Percentiles rank a stretch among this genome's conserved stretches.
These are phyloP conservation scores for Eupsilia transversa DNA, from an alignment of 2,888 invertebrate species.

Conservation along the genomic window DNA sequence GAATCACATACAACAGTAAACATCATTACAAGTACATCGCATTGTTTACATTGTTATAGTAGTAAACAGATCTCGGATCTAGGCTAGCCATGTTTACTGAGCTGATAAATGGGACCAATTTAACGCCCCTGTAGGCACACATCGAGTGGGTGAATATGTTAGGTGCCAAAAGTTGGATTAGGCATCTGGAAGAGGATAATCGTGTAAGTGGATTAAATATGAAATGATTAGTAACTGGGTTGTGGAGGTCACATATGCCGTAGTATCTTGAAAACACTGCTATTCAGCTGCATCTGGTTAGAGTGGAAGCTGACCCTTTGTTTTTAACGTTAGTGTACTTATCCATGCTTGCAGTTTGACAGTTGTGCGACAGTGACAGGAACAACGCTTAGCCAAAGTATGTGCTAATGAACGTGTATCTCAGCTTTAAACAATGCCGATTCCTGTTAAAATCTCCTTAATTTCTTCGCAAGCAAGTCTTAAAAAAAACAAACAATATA, in stretches of 20 bases:
- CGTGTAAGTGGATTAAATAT: background rate
- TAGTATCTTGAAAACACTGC: too few relatives aligned
- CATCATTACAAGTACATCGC: constrained; percentile 18
- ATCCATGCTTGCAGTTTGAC: background rate
- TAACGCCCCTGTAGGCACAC: constrained; percentile 64
- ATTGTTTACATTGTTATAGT: constrained; percentile 42
- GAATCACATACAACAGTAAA: constrained; percentile 7
- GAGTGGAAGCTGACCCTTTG: background rate
- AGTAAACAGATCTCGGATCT: constrained; percentile 62
- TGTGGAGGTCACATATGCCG: background rate
- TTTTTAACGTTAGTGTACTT: too few relatives aligned
- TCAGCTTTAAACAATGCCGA: too few relatives aligned
- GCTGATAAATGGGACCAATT: constrained; percentile 69
- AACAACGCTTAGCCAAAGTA: background rate
- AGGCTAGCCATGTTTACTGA: constrained; percentile 70
- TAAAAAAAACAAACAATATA: too few relatives aligned
- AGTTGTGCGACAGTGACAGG: background rate
- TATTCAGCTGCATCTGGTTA: rapidly evolving
- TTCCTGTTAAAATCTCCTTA: too few relatives aligned
- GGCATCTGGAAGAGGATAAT: background rate
- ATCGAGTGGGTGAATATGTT: constrained; percentile 36
- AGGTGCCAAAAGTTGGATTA: constrained; percentile 49
- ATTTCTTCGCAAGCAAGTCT: background rate
- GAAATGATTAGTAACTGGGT: background rate
- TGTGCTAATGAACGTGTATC: background rate